Evolutionary conservation across 2,888 invertebrate genomes (phyloP), one percentile per base, ranked within the genome.

Genomic region (Apamea crenata): DNA sequence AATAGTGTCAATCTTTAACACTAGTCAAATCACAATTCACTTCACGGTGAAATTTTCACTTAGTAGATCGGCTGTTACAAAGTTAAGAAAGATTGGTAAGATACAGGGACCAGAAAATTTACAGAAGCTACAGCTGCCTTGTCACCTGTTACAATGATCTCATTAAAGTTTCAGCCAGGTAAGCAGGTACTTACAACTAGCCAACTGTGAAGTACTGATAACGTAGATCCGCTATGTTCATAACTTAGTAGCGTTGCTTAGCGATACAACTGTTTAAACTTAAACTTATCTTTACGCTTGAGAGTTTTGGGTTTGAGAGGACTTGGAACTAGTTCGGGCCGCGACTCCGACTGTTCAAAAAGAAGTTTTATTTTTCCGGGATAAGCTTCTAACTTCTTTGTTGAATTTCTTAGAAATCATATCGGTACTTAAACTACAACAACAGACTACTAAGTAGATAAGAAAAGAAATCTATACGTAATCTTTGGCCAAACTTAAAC

Each of bases 221-320:
- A 56, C 61, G 44, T 25, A 70, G 14, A 71, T 71, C 87, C 75
- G 50, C 53, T 65, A 29, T 76, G 73, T 71, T 80, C 70, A 66
- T 80, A 74, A 80, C 65, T 80, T 68, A 44, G 65, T 56, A 1
- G 21, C 67, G 67, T 65, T 69, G 40, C 61, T 72, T 74, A 74
- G 71, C 61, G 84, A 83, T 86, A 86, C 68, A 78, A 78, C 68
- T 84, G 79, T 75, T 84, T 72, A 66, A 84, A 84, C 32, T 82
- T 74, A 53, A 18, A 56, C 83, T 86, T 79, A 78, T 75, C 84
- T 84, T 68, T 56, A 84, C 80, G 67, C 80, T 80, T 72, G 36
- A 68, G 25, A 67, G 36, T 83, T 81, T 83, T 53, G 47, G 53
- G 36, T 29, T 44, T 44, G 2, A 14, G 12, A 14, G 32, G 7